Base-by-base conservation (phyloP, 2,888 invertebrate species). In the Galeruca laticollis region DNA sequence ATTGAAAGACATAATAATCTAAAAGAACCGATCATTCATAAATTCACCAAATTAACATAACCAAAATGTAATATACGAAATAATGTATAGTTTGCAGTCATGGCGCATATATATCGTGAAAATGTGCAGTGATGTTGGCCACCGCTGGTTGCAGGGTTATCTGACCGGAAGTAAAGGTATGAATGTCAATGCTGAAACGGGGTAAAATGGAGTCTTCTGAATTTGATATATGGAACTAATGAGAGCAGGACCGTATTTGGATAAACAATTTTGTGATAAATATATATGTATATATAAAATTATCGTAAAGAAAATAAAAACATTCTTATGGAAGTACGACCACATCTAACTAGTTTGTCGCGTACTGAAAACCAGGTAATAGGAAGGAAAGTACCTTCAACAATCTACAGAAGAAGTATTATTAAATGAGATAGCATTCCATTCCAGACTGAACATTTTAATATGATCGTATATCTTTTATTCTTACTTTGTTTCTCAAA, bases 131-230 rank as follows among this genome's bases (percentile, higher is more conserved):
- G 26, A 65, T 57, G 40, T 54, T 56, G 52, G 60, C 57, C 40
- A 43, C 43, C 13, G 37, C 18, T 15, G 43, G 31, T 43, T 43
- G 13, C 43, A 31, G 20, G 60, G 66, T 65, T 73, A 72, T 73
- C 70, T 40, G 21, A 26, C 65, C 68, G 73, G 73, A 72, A 70
- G 70, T 49, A 21, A 64, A 65, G 64, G 70, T 72, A 67, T 70
- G 66, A 68, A 72, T 68, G 72, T 72, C 68, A 67, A 64, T 66
- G 68, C 60, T 51, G 54, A 51, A 49, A 56, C 64, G 60, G 65
- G 68, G 54, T 68, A 70, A 73, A 70, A 70, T 73, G 65, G 70
- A 68, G 69, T 70, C 73, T 69, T 68, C 69, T 59, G 68, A 49
- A 68, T 69, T 54, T 73, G 73, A 73, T 73, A 69, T 70, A 73